Conservation (phyloP, 1,140 invertebrate species). For the Drosophila albomicans region DNA sequence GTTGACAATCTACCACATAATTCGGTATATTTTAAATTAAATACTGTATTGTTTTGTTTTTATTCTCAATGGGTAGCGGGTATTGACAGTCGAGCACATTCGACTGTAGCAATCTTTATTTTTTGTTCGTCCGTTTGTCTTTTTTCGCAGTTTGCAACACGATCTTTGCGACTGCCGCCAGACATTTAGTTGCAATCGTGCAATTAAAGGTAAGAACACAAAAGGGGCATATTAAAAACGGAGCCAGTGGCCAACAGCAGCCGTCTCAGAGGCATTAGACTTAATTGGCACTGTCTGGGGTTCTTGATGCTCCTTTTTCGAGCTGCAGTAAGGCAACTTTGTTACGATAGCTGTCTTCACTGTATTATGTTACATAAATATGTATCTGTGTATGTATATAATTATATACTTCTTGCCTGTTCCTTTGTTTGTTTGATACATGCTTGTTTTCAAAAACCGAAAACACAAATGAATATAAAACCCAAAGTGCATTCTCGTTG, state of each 20-base stretch:
- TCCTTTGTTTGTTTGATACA: slow-evolving; percentile 53
- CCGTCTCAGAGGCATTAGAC: slow-evolving; percentile 42
- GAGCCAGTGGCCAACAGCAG: background rate
- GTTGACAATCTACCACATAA: no score
- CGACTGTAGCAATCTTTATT: slow-evolving; percentile 1
- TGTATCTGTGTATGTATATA: no score
- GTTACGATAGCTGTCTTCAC: background rate
- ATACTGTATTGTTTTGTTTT: no score
- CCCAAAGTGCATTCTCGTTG: slow-evolving; percentile 32
- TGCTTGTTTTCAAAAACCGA: slow-evolving; percentile 36
- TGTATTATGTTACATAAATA: no score
- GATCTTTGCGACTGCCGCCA: slow-evolving; percentile 20
- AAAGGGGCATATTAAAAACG: slow-evolving; percentile 15
- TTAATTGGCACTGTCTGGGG: slow-evolving; percentile 62
- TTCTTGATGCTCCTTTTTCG: slow-evolving; percentile 11
- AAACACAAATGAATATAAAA: slow-evolving; percentile 56
- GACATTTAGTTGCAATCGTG: slow-evolving; percentile 28
- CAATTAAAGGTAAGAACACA: slow-evolving; percentile 48
- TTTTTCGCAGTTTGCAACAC: background rate
- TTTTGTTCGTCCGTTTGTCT: slow-evolving; percentile 35
- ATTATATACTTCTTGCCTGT: slow-evolving; percentile 12
- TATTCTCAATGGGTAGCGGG: no score
- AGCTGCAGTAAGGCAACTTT: slow-evolving; percentile 13
- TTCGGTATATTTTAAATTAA: no score
- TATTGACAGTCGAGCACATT: no score